These are phyloP conservation scores for Pseudochromis fuscus DNA, from an alignment of 2,797 vertebrate genomes.

Conservation along the genomic window DNA sequence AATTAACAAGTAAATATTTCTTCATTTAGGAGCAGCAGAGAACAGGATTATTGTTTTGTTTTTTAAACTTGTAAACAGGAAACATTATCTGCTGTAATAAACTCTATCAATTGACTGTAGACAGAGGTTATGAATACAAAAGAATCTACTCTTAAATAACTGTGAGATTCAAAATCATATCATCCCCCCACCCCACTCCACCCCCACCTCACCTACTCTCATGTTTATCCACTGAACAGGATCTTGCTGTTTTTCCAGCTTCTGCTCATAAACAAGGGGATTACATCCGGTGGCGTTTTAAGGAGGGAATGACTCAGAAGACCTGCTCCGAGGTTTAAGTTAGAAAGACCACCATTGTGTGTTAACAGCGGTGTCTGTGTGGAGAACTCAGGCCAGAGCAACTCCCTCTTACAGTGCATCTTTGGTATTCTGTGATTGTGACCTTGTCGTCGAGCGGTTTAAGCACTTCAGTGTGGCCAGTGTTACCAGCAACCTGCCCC, in stretches of 20 bases:
- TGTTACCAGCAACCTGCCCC: slow-evolving; percentile 59
- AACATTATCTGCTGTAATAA: neutral
- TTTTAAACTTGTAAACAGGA: too few relatives aligned
- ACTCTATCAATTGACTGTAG: neutral
- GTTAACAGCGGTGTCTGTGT: slow-evolving; percentile 30
- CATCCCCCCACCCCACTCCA: too few relatives aligned
- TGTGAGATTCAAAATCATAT: neutral
- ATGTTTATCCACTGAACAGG: slow-evolving; percentile 8
- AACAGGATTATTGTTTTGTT: neutral
- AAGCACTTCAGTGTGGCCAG: slow-evolving; percentile 51
- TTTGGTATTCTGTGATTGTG: slow-evolving; percentile 64
- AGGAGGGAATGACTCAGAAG: slow-evolving; percentile 43
- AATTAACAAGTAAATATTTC: neutral
- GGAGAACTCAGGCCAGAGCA: slow-evolving; percentile 35
- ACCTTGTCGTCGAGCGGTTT: slow-evolving; percentile 45
- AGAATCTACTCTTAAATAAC: too few relatives aligned
- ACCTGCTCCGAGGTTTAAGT: slow-evolving; percentile 25
- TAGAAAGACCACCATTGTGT: slow-evolving; percentile 56
- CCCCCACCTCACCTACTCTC: slow-evolving; percentile 18
- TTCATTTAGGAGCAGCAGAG: neutral
- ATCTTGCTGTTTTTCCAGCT: slow-evolving; percentile 27
- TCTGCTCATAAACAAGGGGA: slow-evolving; percentile 53
- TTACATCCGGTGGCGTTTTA: slow-evolving; percentile 38
- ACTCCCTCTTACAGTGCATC: slow-evolving; percentile 51
- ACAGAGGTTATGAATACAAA: too few relatives aligned